These are phyloP conservation scores for Stigmatopora argus DNA, from an alignment of 2,113 vertebrate genomes.

Conservation along the genomic window DNA sequence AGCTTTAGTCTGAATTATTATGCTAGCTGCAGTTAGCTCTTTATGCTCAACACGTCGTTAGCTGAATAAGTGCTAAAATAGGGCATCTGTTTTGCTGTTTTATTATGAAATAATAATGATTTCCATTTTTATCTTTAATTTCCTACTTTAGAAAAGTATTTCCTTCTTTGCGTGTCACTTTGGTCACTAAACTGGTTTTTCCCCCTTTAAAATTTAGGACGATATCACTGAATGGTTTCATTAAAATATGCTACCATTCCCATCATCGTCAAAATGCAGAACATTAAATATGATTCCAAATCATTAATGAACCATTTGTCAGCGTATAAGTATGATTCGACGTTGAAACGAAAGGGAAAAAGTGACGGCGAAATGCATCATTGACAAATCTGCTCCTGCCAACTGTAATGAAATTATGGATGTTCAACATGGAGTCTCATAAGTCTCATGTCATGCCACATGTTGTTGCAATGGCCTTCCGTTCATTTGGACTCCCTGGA, in stretches of 20 bases:
- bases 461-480: constrained; percentile 57
- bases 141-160: too few species aligned
- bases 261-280: not conserved
- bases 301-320: not conserved
- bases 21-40: too few species aligned
- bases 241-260: not conserved
- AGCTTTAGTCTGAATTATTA: too few species aligned
- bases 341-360: not conserved
- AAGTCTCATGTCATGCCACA: constrained; percentile 58
- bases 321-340: not conserved
- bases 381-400: constrained; percentile 22
- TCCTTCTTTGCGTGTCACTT: too few species aligned
- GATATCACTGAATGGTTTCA: not conserved
- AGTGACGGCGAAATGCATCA: not conserved
- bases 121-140: too few species aligned
- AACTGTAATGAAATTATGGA: constrained; percentile 50
- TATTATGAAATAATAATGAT: too few species aligned
- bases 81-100: too few species aligned
- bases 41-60: too few species aligned
- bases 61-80: too few species aligned
- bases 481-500: constrained; percentile 62
- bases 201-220: too few species aligned
- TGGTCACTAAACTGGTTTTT: too few species aligned
- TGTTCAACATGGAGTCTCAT: constrained; percentile 53
- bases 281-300: not conserved